Evolutionary conservation across 2,113 vertebrate genomes (phyloP), one percentile per base, ranked within the genome.

Genomic region (Empidonax traillii): DNA sequence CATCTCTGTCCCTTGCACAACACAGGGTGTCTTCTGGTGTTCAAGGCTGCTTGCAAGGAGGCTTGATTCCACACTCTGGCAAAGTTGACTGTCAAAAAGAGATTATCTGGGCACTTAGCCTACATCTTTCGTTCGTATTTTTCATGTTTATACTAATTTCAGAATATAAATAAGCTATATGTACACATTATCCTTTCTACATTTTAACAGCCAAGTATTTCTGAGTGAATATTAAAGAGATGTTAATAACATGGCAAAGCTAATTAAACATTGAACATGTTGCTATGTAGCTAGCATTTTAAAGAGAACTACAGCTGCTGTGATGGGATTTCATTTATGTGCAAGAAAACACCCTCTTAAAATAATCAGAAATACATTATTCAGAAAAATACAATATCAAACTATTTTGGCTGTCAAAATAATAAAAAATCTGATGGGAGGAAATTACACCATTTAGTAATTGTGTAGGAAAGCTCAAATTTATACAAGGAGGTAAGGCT

Each of bases 241-340:
- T 94, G 82, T 30, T 90, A 95, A 94, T 91, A 75, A 49, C 72
- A 72, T 27, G 33, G 71, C 90, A 87, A 59, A 73, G 76, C 56
- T 97, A 96, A 96, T 96, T 94, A 94, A 93, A 89, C 90, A 92
- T 80, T 86, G 81, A 94, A 53, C 22, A 65, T n/a, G 59, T 41
- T 86, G 79, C 83, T 93, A 43, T 46, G 78, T 86, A 93, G 88
- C 83, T 81, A 65, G 89, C 87, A 91, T 95, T 95, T 94, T 92
- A 91, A 95, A 81, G 21, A 81, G 58, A 92, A 56, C 59, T 79
- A 94, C 83, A 94, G 90, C 78, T 92, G 90, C 82, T 78, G 63
- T 63, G 75, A 91, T 74, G 35, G 44, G 52, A 87, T 83, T 96
- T 90, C 58, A 89, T 92, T 96, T 79, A 62, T 83, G 67, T 59